Percentiles rank a stretch among this genome's conserved stretches.
These are phyloP conservation scores for Cecidostiba fungosa DNA, from an alignment of 2,888 invertebrate species.

Conservation along the genomic window DNA sequence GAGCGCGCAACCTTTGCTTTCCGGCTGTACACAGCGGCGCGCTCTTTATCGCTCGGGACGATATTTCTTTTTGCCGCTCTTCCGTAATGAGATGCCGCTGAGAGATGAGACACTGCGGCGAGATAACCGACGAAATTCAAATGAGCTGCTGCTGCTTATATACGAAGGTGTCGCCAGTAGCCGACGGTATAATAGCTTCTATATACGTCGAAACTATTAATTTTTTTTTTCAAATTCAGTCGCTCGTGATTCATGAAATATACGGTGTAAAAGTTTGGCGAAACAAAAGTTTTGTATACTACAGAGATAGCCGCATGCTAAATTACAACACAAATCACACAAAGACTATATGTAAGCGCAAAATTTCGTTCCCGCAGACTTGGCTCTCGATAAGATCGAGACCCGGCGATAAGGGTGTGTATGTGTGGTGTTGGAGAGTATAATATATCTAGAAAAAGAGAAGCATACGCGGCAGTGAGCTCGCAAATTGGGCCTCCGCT, in stretches of 20 bases:
- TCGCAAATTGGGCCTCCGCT: conserved; percentile 65
- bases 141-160: no score
- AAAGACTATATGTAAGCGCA: neutral
- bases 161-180: neutral
- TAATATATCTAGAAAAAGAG: conserved; percentile 42
- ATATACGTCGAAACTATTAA: neutral
- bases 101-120: conserved; percentile 39
- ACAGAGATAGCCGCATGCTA: neutral
- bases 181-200: no score
- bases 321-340: conserved; percentile 43
- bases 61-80: conserved; percentile 4
- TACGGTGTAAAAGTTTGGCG: neutral
- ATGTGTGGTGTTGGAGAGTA: neutral
- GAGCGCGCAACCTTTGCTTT: conserved; percentile 37
- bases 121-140: conserved; percentile 60
- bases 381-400: conserved; percentile 64
- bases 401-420: conserved; percentile 62
- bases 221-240: neutral
- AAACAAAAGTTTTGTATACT: conserved; percentile 14
- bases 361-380: neutral
- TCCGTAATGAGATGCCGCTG: conserved; percentile 53
- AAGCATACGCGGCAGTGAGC: neutral
- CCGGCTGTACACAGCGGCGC: no score
- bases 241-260: neutral
- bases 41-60: conserved; percentile 49